phyloP scores from a whole-genome alignment of 2,113 vertebrate genomes.

The Mesitornis unicolor region DNA sequence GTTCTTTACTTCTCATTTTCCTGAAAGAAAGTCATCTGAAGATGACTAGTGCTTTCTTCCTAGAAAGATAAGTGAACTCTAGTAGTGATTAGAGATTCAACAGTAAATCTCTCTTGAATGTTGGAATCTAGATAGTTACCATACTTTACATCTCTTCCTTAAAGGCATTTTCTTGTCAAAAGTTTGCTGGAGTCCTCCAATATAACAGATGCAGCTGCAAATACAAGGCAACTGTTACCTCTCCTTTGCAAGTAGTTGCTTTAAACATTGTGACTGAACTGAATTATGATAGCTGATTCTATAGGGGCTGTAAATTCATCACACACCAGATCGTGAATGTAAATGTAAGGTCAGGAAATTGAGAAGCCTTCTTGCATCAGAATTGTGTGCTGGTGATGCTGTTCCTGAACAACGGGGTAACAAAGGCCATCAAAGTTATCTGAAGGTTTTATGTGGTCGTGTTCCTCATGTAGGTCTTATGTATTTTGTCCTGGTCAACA shows the following conservation, averaged over 20 bases:
- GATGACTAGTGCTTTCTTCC: background rate
- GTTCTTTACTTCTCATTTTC: background rate
- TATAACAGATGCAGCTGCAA: background rate
- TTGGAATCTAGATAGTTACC: background rate
- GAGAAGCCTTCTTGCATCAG: background rate
- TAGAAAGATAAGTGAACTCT: background rate
- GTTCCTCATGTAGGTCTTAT: background rate
- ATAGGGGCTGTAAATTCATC: background rate
- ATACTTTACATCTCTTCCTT: background rate
- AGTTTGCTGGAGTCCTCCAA: background rate
- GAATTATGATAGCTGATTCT: background rate
- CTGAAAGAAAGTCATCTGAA: background rate
- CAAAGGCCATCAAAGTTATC: background rate
- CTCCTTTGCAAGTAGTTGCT: background rate
- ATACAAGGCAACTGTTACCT: background rate
- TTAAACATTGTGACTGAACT: background rate
- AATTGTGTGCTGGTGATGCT: background rate
- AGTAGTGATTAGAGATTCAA: background rate
- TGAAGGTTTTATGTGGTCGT: fast-evolving
- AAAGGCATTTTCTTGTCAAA: background rate
- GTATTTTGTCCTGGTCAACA: background rate
- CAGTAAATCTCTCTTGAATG: background rate
- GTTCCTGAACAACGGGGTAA: background rate
- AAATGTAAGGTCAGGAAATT: background rate
- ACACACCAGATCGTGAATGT: fast-evolving